Percentiles rank a stretch among this genome's conserved stretches.
Conservation (phyloP, 2,113 vertebrate species). For the Sturnira hondurensis region DNA sequence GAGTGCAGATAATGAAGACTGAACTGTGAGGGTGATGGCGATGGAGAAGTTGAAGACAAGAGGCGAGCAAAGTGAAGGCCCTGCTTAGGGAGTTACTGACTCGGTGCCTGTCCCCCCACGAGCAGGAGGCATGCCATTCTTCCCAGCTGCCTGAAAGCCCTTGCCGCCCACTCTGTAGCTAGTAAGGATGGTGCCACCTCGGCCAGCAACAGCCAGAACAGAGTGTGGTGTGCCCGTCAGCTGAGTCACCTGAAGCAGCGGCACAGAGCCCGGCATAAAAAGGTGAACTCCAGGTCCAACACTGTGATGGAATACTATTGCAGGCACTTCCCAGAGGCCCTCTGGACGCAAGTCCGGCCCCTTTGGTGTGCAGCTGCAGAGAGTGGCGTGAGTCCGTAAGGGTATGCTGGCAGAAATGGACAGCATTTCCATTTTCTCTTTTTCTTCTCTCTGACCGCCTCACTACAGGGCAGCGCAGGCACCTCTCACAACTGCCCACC, state of each 20-base stretch:
- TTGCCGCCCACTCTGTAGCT: background rate
- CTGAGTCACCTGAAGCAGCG: background rate
- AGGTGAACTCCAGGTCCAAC: background rate
- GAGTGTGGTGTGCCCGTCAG: fast-evolving
- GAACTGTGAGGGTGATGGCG: background rate
- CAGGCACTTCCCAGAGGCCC: background rate
- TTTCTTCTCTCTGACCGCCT: background rate
- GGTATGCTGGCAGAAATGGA: background rate
- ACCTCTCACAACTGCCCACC: background rate
- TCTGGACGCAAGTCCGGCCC: background rate
- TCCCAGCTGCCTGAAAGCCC: background rate
- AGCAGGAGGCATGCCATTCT: background rate
- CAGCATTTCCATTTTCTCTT: background rate
- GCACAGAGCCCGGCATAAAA: fast-evolving
- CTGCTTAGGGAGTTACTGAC: background rate
- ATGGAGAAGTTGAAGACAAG: background rate
- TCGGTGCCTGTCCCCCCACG: background rate
- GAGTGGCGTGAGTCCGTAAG: background rate
- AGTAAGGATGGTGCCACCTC: background rate
- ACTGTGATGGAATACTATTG: background rate
- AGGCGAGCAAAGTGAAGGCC: background rate
- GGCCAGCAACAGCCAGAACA: background rate
- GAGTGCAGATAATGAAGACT: background rate
- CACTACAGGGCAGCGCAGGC: background rate
- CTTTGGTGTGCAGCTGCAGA: background rate